Percentiles rank a stretch among this genome's conserved stretches.
These are phyloP conservation scores for Sminthurides aquaticus DNA, from an alignment of 2,888 invertebrate species.

Conservation along the genomic window DNA sequence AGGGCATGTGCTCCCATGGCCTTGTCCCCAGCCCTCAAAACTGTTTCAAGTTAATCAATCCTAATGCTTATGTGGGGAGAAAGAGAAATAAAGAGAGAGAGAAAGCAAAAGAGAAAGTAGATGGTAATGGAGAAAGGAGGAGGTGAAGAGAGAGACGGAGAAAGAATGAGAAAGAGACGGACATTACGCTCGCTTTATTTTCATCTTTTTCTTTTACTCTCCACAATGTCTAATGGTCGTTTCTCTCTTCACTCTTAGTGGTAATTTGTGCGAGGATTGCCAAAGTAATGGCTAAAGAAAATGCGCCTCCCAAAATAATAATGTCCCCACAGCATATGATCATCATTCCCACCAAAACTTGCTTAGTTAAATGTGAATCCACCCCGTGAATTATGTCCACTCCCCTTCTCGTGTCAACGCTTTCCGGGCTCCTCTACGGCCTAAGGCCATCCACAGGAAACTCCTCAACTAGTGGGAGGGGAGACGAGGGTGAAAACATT, in stretches of 20 bases:
- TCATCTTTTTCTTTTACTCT: background rate
- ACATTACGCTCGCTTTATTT: background rate
- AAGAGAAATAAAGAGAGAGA: background rate
- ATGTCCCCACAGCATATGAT: background rate
- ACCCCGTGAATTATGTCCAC: background rate
- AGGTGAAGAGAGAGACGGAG: background rate
- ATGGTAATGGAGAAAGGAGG: background rate
- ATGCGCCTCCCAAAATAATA: background rate
- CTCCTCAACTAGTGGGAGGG: background rate
- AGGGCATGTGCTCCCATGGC: no score
- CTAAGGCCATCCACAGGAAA: background rate
- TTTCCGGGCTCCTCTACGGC: no score
- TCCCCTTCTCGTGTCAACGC: no score
- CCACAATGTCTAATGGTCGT: background rate
- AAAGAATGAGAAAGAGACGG: background rate
- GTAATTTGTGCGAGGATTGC: background rate
- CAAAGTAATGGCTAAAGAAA: background rate
- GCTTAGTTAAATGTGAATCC: background rate
- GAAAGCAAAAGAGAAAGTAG: background rate
- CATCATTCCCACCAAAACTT: background rate
- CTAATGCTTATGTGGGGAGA: background rate
- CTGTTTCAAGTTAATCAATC: background rate
- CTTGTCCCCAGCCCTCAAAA: background rate
- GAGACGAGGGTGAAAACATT: background rate
- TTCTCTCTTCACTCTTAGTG: background rate